Percentiles rank a stretch among this genome's conserved stretches.
These are phyloP conservation scores for Rousettus leschenaultii DNA, from an alignment of 2,113 vertebrate genomes.

Conservation along the genomic window DNA sequence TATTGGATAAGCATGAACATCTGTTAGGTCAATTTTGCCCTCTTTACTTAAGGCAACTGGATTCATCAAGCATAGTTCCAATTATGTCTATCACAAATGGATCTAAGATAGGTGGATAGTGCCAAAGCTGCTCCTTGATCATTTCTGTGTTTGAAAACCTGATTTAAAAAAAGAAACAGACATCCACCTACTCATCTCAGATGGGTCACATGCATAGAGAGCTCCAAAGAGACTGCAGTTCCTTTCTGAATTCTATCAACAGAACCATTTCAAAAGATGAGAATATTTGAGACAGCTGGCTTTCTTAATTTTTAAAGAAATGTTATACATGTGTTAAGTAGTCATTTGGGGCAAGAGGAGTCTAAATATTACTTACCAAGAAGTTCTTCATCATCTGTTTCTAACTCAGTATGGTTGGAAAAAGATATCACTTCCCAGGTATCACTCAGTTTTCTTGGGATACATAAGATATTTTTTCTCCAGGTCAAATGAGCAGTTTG, in stretches of 20 bases:
- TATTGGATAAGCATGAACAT: conserved; percentile 64
- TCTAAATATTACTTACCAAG: background rate
- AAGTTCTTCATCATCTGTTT: background rate
- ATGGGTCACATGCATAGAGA: background rate
- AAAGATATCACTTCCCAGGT: background rate
- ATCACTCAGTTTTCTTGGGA: no score
- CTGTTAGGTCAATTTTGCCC: conserved; percentile 62
- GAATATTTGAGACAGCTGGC: background rate
- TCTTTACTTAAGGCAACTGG: conserved; percentile 28
- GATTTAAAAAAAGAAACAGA: background rate
- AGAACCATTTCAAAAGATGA: background rate
- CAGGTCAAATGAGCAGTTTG: background rate
- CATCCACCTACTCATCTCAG: background rate
- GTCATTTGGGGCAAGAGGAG: background rate
- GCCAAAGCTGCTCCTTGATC: background rate
- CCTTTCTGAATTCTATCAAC: background rate
- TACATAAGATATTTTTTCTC: background rate
- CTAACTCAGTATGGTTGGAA: background rate
- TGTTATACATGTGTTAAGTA: background rate
- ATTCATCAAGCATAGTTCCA: background rate
- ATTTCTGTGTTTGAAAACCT: background rate
- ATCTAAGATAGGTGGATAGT: background rate
- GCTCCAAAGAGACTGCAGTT: background rate
- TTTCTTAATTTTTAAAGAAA: background rate
- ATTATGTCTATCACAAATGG: background rate